Conservation (phyloP, 64 coral and sea anemone species). For the Catalaphyllia jardinei region DNA sequence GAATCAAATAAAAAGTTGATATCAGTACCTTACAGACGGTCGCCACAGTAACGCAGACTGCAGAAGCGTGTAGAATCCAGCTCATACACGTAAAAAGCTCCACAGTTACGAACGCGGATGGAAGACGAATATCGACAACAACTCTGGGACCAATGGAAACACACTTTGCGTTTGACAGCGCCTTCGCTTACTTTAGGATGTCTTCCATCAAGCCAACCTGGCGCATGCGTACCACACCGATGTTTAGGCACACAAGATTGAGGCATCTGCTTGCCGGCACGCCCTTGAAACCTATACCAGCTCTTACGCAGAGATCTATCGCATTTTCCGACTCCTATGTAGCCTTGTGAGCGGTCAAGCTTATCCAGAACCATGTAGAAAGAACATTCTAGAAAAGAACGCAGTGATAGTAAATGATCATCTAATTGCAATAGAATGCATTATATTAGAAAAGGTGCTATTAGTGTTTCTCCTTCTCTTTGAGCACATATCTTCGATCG, state of each 20-base stretch:
- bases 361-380: background rate
- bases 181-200: background rate
- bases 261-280: background rate
- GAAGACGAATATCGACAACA: background rate
- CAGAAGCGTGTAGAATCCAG: background rate
- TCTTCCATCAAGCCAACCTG: background rate
- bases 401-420: too few species aligned
- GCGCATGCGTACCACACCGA: background rate
- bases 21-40: background rate
- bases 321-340: background rate
- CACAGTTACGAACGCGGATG: slow-evolving; percentile 24
- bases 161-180: background rate
- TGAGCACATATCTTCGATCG: too few species aligned
- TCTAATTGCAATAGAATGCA: too few species aligned
- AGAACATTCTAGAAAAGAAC: background rate
- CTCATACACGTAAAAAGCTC: slow-evolving; percentile 18
- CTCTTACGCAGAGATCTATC: background rate
- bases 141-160: background rate
- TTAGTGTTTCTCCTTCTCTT: too few species aligned
- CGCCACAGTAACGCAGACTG: slow-evolving; percentile 16
- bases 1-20: too few species aligned
- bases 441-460: too few species aligned
- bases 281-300: background rate
- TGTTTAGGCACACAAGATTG: background rate
- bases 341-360: background rate